phyloP scores from a whole-genome alignment of 92 coral and sea anemone genomes.

The Chrysogorgia sp. region DNA sequence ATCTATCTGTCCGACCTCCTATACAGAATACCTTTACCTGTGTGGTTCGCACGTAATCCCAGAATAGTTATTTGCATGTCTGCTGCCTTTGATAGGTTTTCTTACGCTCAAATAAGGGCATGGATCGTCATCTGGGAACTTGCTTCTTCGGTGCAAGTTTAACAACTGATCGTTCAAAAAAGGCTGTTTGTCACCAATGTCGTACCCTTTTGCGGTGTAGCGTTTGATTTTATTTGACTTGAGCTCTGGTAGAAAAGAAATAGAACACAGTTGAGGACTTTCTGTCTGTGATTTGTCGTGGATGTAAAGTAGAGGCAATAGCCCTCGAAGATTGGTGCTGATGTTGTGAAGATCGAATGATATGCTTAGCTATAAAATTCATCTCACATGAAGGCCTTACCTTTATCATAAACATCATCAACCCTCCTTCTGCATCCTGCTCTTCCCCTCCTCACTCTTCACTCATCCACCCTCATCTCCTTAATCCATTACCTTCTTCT shows the following conservation, averaged over 20 bases:
- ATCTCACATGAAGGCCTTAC: background rate
- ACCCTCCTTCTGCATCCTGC: too few species aligned
- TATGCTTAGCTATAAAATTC: background rate
- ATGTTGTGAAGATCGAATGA: too few species aligned
- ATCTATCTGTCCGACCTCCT: too few species aligned
- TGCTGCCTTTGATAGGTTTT: conserved; percentile 31
- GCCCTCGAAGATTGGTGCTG: too few species aligned
- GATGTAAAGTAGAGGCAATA: background rate
- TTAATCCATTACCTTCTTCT: too few species aligned
- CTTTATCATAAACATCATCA: conserved; percentile 17
- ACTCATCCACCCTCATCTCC: too few species aligned
- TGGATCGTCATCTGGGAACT: conserved; percentile 44
- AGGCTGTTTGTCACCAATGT: background rate
- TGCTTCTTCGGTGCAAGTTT: background rate
- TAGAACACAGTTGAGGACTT: too few species aligned
- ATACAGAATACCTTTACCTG: too few species aligned
- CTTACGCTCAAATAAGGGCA: conserved; percentile 59
- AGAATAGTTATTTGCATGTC: background rate
- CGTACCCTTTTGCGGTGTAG: too few species aligned
- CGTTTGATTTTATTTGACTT: background rate
- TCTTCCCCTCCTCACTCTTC: too few species aligned
- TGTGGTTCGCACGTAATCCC: conserved; percentile 22
- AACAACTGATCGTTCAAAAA: conserved; percentile 2
- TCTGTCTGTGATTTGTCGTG: background rate
- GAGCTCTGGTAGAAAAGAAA: too few species aligned